Conservation (phyloP, 2,888 invertebrate species). For the Strigamia transsilvanica region DNA sequence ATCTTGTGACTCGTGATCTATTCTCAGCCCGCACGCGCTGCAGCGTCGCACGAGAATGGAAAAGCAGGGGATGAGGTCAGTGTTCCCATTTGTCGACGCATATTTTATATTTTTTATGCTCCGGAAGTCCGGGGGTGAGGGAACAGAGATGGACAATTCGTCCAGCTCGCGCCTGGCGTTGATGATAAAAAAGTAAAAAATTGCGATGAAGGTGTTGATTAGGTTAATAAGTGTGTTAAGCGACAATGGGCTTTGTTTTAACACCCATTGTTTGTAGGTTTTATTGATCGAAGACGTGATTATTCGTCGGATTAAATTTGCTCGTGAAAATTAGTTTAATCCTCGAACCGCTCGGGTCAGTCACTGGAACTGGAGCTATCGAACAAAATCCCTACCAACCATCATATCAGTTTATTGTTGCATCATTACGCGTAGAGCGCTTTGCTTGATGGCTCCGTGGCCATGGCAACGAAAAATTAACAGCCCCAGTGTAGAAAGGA, state of each 20-base stretch:
- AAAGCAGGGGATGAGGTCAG: not conserved
- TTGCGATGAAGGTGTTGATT: not conserved
- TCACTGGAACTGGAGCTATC: constrained; percentile 14
- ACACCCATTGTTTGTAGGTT: not conserved
- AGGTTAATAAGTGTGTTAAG: not conserved
- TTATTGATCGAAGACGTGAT: not conserved
- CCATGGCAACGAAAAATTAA: constrained; percentile 10
- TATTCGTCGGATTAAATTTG: not conserved
- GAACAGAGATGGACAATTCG: not conserved
- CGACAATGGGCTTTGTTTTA: not conserved
- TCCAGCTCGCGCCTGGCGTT: not conserved
- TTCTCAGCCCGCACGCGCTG: constrained; percentile 3
- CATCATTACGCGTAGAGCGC: constrained; percentile 14
- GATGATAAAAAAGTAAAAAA: not conserved
- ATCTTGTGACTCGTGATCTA: not conserved
- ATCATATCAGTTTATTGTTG: constrained; percentile 20
- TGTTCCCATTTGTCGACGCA: not conserved
- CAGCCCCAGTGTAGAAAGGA: not conserved
- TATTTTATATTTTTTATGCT: not conserved
- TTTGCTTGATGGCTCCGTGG: not conserved
- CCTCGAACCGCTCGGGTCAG: not conserved
- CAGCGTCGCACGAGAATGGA: not conserved
- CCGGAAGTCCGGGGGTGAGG: not conserved
- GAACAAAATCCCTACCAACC: constrained; percentile 5
- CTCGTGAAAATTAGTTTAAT: constrained; percentile 13